Conservation (phyloP, 2,888 invertebrate species). For the Pomacea canaliculata region DNA sequence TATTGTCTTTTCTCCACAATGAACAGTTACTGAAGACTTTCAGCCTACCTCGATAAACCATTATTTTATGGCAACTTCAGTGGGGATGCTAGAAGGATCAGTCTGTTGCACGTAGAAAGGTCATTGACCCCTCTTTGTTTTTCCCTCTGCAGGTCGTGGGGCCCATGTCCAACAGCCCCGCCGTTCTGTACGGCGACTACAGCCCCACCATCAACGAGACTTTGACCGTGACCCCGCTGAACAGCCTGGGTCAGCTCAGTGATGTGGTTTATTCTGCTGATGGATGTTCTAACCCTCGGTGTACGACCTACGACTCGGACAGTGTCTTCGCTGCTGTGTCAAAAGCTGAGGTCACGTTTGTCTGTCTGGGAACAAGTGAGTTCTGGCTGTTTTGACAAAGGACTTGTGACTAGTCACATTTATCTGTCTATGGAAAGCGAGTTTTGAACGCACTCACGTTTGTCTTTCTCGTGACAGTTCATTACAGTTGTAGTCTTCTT, state of each 20-base stretch:
- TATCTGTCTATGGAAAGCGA: too few species aligned
- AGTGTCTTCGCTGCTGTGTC: conserved; percentile 45
- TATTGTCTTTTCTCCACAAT: too few species aligned
- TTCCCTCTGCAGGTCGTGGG: conserved; percentile 58
- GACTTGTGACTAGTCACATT: too few species aligned
- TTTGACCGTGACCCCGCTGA: conserved; percentile 52
- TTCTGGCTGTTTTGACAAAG: conserved; percentile 1
- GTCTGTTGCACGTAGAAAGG: too few species aligned
- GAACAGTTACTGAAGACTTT: too few species aligned
- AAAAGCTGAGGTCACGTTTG: conserved; percentile 49
- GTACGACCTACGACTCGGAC: conserved; percentile 43
- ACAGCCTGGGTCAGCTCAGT: conserved; percentile 50
- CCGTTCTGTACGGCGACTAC: conserved; percentile 61
- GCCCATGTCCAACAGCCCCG: conserved; percentile 61
- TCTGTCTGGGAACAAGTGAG: conserved; percentile 63
- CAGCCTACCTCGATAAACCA: too few species aligned
- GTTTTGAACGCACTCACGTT: too few species aligned
- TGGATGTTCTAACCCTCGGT: conserved; percentile 55
- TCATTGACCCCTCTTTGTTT: background rate
- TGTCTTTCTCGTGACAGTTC: too few species aligned
- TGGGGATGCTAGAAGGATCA: too few species aligned
- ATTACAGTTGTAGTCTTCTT: too few species aligned
- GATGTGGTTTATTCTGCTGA: conserved; percentile 34
- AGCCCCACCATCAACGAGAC: conserved; percentile 46
- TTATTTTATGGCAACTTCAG: too few species aligned